phyloP scores from a whole-genome alignment of 2,113 vertebrate species.

The Zapus hudsonius region DNA sequence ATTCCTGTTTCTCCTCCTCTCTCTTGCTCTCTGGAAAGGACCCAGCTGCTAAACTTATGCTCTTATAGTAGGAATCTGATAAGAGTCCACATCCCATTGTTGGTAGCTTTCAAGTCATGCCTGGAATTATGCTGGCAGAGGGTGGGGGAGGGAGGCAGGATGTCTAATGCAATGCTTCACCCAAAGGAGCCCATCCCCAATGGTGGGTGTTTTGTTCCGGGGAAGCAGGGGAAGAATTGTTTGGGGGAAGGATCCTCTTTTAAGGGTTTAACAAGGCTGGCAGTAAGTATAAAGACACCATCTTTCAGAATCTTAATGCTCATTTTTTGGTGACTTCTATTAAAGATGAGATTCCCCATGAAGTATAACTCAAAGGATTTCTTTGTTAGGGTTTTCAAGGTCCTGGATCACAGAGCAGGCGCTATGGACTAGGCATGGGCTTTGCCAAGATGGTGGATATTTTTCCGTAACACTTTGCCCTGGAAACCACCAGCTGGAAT shows the following conservation, averaged over 20 bases:
- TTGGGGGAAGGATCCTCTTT: neutral
- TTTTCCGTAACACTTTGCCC: neutral
- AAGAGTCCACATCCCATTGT: neutral
- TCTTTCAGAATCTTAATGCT: neutral
- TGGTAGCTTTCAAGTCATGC: neutral
- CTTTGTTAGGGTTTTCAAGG: constrained; percentile 23
- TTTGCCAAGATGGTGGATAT: neutral
- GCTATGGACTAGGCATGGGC: neutral
- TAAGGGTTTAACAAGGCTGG: neutral
- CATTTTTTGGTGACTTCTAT: neutral
- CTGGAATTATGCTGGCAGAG: neutral
- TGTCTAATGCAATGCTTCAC: neutral
- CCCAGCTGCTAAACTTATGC: neutral
- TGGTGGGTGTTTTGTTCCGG: neutral
- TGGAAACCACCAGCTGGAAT: neutral
- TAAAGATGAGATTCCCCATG: constrained; percentile 20
- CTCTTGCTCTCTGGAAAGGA: neutral
- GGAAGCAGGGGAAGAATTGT: neutral
- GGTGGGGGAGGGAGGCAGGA: neutral
- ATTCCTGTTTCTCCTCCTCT: neutral
- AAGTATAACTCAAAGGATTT: neutral
- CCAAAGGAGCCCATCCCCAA: neutral
- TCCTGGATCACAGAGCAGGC: neutral
- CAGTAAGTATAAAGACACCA: neutral
- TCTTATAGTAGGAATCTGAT: neutral